Base-by-base conservation (phyloP, 2,797 vertebrate species). In the Typhlichthys subterraneus region DNA sequence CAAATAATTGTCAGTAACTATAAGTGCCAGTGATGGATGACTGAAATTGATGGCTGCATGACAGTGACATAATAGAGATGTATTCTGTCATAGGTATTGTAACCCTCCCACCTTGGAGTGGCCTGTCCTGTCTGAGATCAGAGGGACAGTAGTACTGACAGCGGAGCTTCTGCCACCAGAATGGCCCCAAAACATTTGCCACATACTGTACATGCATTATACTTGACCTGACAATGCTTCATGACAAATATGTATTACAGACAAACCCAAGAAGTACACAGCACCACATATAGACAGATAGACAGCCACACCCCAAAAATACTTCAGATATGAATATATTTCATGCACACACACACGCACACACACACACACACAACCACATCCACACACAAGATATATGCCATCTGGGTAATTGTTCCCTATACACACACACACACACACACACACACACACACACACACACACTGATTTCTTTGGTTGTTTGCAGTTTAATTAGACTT, bases 401-500 rank as follows among this genome's bases (percentile, higher is more conserved):
- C 68, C 61, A 14, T 63, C 63, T 29, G 68, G 55, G 59, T 64
- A 51, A 71, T 53, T 31, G 8, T 75, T 61, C 53, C 67, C 71
- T 38, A 5, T 4, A 19, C 1, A 19, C 47, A 15, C 42, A 23
- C 42, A 56, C 19, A 55, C 45, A 33, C n/a, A 49, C 45, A 48
- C 23, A 48, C 53, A 49, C 10, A 15, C 29, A 14, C 31, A 71
- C n/a, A 79, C 76, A 83, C 81, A 82, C 74, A 72, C 72, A 77
- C 83, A 86, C 79, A 85, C 61, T 63, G 78, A 89, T 88, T 87
- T 81, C 75, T 85, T 75, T 81, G 75, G 71, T 90, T 87, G 78
- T 89, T 90, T 86, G 84, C 75, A 88, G 84, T 86, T 92, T 93
- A 92, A 91, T 92, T 93, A 89, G 91, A 91, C 90, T 91, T 92